Base-by-base conservation (phyloP, 2,888 invertebrate species). In the Tineola bisselliella region DNA sequence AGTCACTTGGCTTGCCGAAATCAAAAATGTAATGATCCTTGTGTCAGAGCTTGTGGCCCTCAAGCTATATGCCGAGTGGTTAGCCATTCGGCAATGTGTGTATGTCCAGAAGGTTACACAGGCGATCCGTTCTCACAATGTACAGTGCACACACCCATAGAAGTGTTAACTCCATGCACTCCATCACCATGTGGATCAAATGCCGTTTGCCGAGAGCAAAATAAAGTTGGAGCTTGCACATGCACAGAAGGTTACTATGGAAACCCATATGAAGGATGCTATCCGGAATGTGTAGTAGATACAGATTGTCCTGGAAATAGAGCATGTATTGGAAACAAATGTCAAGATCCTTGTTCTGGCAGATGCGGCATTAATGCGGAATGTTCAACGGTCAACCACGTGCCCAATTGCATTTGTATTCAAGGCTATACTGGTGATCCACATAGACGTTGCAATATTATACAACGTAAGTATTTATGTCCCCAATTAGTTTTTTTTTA, bases 1-100 rank as follows among this genome's bases (percentile, higher is more conserved):
- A 88, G 88, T 66, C 88, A 90, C 65, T 81, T 92, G 66, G 92
- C 94, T 62, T 94, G 94, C 71, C 86, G 92, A 5, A 91, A 91
- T 70, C 89, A 91, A 68, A 92, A 91, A 82, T 94, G 94, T 73
- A 89, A 87, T 74, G 91, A 92, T 72, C 93, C 93, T 8, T 94
- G 94, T 69, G 87, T 89, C 59, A 89, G 90, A 62, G 89, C 91
- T 5, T 95, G 95, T 72, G 94, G 93, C 44, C 73, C 79, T 44
- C 91, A 90, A 74, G 92, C 94, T 11, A 88, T 91, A 66, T 94
- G 94, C 69, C 89, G 90, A 62, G 93, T 93, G 5, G 89, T 92
- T 3, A 93, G 93, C 69, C 94, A 94, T 67, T 90, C 91, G n/a
- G 91, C 93, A 8, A 91, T 92, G 86, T 95, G 95, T 73, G 88